Percentiles rank a stretch among this genome's conserved stretches.
Conservation (phyloP, 64 coral and sea anemone genomes). For the Trachythela sp. region DNA sequence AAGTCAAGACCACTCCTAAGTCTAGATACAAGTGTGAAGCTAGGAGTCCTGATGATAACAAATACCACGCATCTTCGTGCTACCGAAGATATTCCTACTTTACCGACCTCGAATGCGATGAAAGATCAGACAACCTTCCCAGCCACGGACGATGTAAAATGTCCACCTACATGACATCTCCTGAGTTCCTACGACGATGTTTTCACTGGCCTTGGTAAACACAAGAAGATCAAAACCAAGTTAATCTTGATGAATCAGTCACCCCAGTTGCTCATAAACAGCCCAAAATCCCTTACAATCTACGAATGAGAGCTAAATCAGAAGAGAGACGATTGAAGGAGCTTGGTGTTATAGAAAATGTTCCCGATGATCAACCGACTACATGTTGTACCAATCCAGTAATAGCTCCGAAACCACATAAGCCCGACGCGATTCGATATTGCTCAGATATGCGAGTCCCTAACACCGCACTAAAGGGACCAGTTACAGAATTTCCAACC, state of each 20-base stretch:
- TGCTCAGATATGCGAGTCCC: slow-evolving; percentile 34
- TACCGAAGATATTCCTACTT: no score
- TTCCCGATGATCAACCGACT: slow-evolving; percentile 18
- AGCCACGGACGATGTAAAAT: neutral
- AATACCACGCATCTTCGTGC: neutral
- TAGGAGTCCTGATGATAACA: slow-evolving; percentile 13
- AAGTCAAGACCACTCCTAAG: slow-evolving; percentile 23
- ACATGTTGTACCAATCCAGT: slow-evolving; percentile 39
- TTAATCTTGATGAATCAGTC: slow-evolving; percentile 27
- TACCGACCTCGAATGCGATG: no score
- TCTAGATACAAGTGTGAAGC: slow-evolving; percentile 11
- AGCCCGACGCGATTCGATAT: slow-evolving; percentile 10
- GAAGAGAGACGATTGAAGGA: slow-evolving; percentile 26
- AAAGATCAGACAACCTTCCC: no score
- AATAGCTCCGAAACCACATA: slow-evolving; percentile 29
- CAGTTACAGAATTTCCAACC: slow-evolving; percentile 7
- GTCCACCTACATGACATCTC: neutral
- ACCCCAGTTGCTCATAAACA: slow-evolving; percentile 24
- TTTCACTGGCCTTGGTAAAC: slow-evolving; percentile 31
- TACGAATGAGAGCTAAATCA: slow-evolving; percentile 1
- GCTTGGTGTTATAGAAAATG: slow-evolving; percentile 29
- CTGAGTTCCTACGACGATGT: neutral
- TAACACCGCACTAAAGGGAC: slow-evolving; percentile 34
- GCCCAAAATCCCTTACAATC: slow-evolving; percentile 30
- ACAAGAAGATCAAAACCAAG: slow-evolving; percentile 43